Conservation (phyloP, 1,140 invertebrate species). For the Uloborus diversus region DNA sequence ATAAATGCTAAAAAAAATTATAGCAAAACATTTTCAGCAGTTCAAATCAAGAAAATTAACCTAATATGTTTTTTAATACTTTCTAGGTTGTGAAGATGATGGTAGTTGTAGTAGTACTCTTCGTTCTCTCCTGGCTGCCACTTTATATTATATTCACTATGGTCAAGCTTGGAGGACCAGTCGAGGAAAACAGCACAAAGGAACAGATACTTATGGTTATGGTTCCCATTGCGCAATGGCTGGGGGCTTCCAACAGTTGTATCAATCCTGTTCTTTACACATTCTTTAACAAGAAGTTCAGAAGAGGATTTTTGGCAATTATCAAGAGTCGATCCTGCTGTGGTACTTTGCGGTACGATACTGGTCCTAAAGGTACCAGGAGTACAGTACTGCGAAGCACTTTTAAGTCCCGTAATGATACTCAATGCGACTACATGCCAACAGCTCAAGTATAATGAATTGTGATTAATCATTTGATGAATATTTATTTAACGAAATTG, state of each 20-base stretch:
- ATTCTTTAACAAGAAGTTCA: conserved; percentile 96
- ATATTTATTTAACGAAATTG: too few species aligned
- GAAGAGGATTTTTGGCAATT: conserved; percentile 90
- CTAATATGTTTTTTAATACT: conserved; percentile 29
- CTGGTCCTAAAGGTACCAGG: conserved; percentile 26
- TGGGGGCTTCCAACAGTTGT: conserved; percentile 94
- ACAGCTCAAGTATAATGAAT: conserved; percentile 35
- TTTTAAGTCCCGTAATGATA: conserved; percentile 45
- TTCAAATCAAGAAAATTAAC: too few species aligned
- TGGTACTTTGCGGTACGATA: conserved; percentile 63
- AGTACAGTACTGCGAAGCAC: conserved; percentile 46
- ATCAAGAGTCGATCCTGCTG: conserved; percentile 85
- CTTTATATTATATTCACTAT: conserved; percentile 69
- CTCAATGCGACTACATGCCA: conserved; percentile 55
- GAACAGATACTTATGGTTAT: conserved; percentile 82
- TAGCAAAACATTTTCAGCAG: too few species aligned
- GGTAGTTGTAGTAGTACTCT: conserved; percentile 67
- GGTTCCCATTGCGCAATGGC: conserved; percentile 92
- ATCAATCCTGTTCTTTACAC: conserved; percentile 98
- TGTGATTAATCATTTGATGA: too few species aligned
- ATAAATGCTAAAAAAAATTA: too few species aligned
- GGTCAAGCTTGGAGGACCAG: conserved; percentile 68
- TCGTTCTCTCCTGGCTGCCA: conserved; percentile 69
- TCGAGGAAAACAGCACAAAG: conserved; percentile 67
- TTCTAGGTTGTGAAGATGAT: conserved; percentile 68